A percentile compares a stretch with the other conserved stretches of the same genome.
phyloP scores from a whole-genome alignment of 64 coral and sea anemone species.

The Stichodactyla helianthus region DNA sequence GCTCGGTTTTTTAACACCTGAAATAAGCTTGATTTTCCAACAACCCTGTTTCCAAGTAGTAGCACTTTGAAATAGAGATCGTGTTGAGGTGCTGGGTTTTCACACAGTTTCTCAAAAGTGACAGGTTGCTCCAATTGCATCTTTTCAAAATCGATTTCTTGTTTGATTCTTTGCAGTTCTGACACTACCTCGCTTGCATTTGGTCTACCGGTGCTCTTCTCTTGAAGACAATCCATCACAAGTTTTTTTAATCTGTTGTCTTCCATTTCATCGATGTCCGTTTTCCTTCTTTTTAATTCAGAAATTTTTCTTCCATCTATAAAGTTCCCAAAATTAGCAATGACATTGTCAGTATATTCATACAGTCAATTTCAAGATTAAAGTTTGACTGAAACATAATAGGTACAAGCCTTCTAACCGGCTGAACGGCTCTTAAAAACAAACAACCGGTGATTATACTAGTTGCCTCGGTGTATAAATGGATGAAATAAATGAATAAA shows the following conservation, averaged over 20 bases:
- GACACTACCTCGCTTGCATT: background rate
- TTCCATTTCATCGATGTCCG: slow-evolving; percentile 15
- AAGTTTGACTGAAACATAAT: too few species aligned
- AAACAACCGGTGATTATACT: too few species aligned
- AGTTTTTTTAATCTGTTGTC: background rate
- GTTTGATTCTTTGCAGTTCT: background rate
- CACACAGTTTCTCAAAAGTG: background rate
- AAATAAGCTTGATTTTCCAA: slow-evolving; percentile 21
- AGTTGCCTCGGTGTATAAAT: background rate
- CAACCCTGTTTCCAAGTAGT: background rate
- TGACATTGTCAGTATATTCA: too few species aligned
- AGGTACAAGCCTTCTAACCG: too few species aligned
- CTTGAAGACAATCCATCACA: slow-evolving; percentile 14
- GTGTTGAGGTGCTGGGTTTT: too few species aligned
- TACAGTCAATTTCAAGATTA: too few species aligned
- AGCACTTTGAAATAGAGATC: background rate
- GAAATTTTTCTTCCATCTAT: background rate
- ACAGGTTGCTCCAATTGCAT: too few species aligned
- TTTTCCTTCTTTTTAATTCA: slow-evolving; percentile 4
- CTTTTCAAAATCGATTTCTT: background rate
- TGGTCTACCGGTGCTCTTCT: slow-evolving; percentile 6
- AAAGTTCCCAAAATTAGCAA: background rate
- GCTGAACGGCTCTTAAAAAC: too few species aligned
- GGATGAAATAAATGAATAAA: too few species aligned
- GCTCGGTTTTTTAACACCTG: background rate